These are phyloP conservation scores for Notothenia coriiceps DNA, from an alignment of 2,113 vertebrate species.

Conservation along the genomic window DNA sequence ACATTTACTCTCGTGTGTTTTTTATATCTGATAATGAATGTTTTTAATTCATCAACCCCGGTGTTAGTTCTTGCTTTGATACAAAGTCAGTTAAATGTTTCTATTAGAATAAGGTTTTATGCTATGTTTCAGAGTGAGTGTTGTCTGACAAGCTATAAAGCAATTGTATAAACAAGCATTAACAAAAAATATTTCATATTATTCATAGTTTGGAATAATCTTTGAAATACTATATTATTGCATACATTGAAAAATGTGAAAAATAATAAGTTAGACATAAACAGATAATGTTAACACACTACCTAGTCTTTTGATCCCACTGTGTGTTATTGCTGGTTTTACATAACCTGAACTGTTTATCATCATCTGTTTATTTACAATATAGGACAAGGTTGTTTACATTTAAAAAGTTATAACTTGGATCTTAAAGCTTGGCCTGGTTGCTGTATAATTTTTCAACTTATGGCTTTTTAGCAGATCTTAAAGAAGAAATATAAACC, in stretches of 20 bases:
- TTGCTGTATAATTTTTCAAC: constrained; percentile 7
- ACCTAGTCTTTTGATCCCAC: background rate
- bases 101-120: background rate
- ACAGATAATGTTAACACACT: background rate
- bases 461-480: background rate
- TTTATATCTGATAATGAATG: background rate
- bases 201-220: background rate
- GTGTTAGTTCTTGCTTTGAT: background rate
- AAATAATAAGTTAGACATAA: background rate
- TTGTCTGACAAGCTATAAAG: background rate
- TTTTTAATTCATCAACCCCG: background rate
- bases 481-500: constrained; percentile 18
- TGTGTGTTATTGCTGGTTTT: background rate
- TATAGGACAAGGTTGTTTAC: background rate
- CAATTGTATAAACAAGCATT: background rate
- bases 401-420: too few relatives aligned
- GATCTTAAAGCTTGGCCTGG: background rate
- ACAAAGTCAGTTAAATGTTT: background rate
- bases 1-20: background rate
- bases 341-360: background rate
- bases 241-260: background rate
- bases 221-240: background rate
- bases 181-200: background rate
- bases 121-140: background rate
- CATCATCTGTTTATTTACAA: background rate